A percentile compares a stretch with the other conserved stretches of the same genome.
Evolutionary conservation across 2,113 vertebrate genomes (phyloP).

Genomic region (Psilopsiagon aurifrons): DNA sequence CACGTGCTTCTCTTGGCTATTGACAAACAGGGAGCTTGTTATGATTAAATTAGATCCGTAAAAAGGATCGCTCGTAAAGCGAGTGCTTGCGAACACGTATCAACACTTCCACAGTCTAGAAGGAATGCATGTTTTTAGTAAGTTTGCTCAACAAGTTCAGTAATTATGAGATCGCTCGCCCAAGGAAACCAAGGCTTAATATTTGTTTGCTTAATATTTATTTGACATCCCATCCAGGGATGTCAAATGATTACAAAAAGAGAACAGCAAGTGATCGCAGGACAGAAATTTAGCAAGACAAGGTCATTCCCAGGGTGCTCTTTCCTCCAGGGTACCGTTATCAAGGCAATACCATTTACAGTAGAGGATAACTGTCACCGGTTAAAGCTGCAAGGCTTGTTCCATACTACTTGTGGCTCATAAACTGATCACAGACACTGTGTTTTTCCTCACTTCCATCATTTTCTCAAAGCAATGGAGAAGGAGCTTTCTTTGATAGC

Average conservation of each 20-base stretch:
- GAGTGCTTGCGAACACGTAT: neutral
- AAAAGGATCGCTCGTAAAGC: neutral
- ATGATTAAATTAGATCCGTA: neutral
- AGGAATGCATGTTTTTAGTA: neutral
- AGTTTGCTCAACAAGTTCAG: neutral
- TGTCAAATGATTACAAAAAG: neutral
- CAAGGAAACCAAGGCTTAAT: neutral
- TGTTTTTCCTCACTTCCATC: neutral
- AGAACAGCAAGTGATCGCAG: neutral
- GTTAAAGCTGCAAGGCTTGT: neutral
- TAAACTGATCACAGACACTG: neutral
- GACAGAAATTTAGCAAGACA: neutral
- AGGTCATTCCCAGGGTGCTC: neutral
- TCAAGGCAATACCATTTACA: neutral
- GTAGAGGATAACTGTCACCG: neutral
- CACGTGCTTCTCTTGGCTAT: rapidly evolving
- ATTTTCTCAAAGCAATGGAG: neutral
- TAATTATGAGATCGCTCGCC: neutral
- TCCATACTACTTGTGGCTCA: neutral
- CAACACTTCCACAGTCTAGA: neutral
- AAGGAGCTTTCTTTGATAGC: neutral
- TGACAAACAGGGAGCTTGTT: neutral
- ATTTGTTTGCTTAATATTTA: neutral
- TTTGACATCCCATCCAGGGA: neutral
- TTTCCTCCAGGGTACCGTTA: neutral